phyloP scores from a whole-genome alignment of 2,113 vertebrate genomes.

The Ailurus styani region DNA sequence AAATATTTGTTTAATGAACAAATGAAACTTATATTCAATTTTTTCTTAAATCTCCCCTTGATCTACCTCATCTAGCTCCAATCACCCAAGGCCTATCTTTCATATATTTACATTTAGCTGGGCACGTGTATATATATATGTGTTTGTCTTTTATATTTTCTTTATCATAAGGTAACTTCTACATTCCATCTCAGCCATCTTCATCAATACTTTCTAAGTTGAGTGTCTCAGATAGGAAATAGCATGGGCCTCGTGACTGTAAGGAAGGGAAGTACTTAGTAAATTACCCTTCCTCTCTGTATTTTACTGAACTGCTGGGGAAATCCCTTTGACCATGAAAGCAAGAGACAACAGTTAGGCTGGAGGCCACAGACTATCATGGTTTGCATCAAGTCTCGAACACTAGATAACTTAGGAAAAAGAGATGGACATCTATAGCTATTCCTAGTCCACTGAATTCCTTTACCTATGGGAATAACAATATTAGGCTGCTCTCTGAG shows the following conservation, averaged over 20 bases:
- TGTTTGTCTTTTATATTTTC: background rate
- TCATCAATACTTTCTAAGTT: slow-evolving; percentile 35
- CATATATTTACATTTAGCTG: background rate
- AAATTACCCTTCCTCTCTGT: slow-evolving; percentile 66
- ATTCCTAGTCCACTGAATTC: background rate
- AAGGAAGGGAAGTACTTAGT: slow-evolving; percentile 59
- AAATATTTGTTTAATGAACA: background rate
- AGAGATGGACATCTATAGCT: background rate
- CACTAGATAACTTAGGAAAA: background rate
- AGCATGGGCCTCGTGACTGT: slow-evolving; percentile 33
- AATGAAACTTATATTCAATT: background rate
- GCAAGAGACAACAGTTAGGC: slow-evolving; percentile 11
- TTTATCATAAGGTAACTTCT: slow-evolving; percentile 13
- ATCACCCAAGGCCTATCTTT: background rate
- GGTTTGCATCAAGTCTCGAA: background rate
- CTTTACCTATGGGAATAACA: background rate
- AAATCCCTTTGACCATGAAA: slow-evolving; percentile 55
- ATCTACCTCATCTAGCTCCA: background rate
- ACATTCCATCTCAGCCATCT: background rate
- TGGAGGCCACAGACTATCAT: background rate
- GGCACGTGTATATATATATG: background rate
- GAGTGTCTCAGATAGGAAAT: slow-evolving; percentile 51
- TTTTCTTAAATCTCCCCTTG: background rate
- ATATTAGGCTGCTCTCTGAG: background rate
- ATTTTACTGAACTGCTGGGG: slow-evolving; percentile 55